phyloP scores from a whole-genome alignment of 2,888 invertebrate species.

The Dysmachus trigonus region DNA sequence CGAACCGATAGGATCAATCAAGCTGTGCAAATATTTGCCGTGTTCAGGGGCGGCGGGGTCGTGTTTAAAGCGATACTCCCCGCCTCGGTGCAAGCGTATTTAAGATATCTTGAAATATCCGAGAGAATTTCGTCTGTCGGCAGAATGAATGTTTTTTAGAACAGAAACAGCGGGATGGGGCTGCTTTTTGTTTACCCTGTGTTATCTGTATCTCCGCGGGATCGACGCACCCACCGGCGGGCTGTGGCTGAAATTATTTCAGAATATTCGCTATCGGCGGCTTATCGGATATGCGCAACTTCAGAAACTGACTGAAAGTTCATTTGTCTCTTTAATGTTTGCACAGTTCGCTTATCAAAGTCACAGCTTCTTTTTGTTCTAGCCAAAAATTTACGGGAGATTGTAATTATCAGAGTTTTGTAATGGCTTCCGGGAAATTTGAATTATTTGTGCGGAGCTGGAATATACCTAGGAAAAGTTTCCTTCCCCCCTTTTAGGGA shows the following conservation, averaged over 20 bases:
- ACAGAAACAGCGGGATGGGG: not conserved
- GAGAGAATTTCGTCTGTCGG: not conserved
- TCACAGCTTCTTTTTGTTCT: not conserved
- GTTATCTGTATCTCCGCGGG: not conserved
- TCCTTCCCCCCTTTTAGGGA: not conserved
- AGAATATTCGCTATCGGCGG: not conserved
- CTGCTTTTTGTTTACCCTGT: not conserved
- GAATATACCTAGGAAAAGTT: not conserved
- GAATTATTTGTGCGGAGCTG: not conserved
- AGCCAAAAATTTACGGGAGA: not conserved
- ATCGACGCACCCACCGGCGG: not conserved
- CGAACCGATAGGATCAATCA: slow-evolving; percentile 38
- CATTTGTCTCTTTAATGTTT: not conserved
- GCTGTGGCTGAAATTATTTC: not conserved
- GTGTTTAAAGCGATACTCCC: not conserved
- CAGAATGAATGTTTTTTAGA: not conserved
- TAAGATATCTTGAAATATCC: not conserved
- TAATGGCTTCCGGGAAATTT: not conserved
- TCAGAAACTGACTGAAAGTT: not conserved
- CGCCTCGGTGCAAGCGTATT: not conserved
- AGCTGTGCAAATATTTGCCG: slow-evolving; percentile 33
- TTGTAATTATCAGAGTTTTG: not conserved
- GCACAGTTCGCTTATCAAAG: not conserved
- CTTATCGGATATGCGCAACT: not conserved
- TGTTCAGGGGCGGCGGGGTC: not conserved